Conservation (phyloP, 2,113 vertebrate genomes). For the Podarcis raffonei region DNA sequence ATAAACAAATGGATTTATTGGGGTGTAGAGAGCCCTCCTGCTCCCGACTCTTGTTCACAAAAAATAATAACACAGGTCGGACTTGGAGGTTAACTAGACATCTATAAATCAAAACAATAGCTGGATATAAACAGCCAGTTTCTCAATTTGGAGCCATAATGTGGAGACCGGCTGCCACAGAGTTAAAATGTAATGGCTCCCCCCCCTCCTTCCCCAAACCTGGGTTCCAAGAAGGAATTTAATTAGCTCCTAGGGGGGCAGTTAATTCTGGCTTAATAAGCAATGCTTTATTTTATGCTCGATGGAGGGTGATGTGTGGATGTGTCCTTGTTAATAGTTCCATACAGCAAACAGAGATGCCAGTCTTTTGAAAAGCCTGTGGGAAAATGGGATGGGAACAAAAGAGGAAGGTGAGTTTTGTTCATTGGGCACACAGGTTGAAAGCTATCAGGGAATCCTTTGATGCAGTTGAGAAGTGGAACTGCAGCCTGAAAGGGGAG, state of each 20-base stretch:
- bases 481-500: neutral
- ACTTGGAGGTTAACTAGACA: neutral
- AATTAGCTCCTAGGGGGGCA: conserved; percentile 77
- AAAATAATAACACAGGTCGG: neutral
- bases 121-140: neutral
- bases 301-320: neutral
- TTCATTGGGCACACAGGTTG: neutral
- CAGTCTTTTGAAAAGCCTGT: neutral
- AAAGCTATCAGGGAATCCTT: conserved; percentile 14
- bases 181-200: conserved; percentile 8
- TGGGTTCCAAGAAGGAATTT: conserved; percentile 70
- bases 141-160: neutral
- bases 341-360: neutral
- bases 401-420: neutral
- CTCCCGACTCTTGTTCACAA: no score
- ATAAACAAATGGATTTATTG: conserved; percentile 60
- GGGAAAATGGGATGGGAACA: neutral
- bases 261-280: conserved; percentile 77
- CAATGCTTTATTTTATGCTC: conserved; percentile 71
- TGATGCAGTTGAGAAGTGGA: neutral
- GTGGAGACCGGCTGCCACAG: neutral
- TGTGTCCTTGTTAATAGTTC: conserved; percentile 38
- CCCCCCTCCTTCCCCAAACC: neutral
- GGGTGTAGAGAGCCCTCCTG: conserved; percentile 44
- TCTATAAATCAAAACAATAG: neutral